Base-by-base conservation (phyloP, 2,797 vertebrate species). In the Pogonophryne albipinna region DNA sequence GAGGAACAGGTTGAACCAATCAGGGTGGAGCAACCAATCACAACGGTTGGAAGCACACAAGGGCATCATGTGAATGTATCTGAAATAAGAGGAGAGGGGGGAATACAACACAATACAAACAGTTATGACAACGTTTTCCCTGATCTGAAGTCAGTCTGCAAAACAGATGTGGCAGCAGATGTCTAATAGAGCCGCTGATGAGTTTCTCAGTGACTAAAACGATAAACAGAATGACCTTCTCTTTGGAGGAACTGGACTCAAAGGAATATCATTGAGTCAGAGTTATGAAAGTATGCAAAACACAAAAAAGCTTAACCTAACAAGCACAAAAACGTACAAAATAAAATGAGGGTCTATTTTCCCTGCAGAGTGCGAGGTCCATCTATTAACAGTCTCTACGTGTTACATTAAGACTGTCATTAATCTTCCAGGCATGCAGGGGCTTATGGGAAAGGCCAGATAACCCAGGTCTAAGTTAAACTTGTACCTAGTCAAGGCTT, bases 401-500 rank as follows among this genome's bases (percentile, higher is more conserved):
- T 78, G 85, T 84, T 53, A 66, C 75, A 84, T 88, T 83, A 86
- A 63, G 79, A 79, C 31, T 14, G 62, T 59, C 89, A 91, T 93
- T 91, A 87, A 92, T 94, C 91, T 91, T 84, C 67, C 59, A 70
- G 73, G 68, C 82, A 75, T 23, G 85, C 80, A 42, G 61, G 63
- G 68, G 79, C 53, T 86, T 78, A 80, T 90, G 73, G 82, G 80
- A 74, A 82, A 82, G 80, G 63, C 84, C 78, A 75, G 89, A 87
- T 90, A 89, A 83, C 74, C 53, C 68, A 73, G 71, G 88, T 84
- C 78, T 86, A 86, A 90, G 76, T 92, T 87, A 91, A 89, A 89
- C 91, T 91, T 88, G 82, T 83, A 87, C 80, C 87, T 82, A 91
- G 89, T 92, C 89, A 83, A 66, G 68, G 62, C 41, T 68, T 52